Evolutionary conservation across 2,113 vertebrate genomes (phyloP).

Genomic region (Sprattus sprattus): DNA sequence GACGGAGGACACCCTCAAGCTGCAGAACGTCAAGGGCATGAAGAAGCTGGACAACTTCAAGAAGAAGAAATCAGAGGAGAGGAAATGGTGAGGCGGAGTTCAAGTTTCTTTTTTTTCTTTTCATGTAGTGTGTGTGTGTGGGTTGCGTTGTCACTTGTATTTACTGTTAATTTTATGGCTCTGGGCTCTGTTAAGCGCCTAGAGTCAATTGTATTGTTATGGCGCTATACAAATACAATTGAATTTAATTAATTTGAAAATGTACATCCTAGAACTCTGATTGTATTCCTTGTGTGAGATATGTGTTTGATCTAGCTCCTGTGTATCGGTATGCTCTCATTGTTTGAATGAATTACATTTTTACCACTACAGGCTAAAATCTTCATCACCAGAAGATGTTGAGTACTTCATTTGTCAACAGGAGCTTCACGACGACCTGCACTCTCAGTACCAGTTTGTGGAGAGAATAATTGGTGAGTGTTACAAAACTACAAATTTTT

Average conservation of each 20-base stretch:
- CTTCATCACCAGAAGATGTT: constrained; percentile 95
- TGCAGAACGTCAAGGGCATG: constrained; percentile 98
- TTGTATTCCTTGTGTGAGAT: not conserved
- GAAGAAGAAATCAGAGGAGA: constrained; percentile 95
- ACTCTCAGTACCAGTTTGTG: constrained; percentile 96
- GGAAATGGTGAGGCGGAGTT: constrained; percentile 78
- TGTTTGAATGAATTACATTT: not conserved
- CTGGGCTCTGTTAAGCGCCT: no score
- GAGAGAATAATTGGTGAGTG: constrained; percentile 92
- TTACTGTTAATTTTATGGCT: not conserved
- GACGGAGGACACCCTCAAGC: constrained; percentile 92
- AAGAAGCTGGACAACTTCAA: constrained; percentile 99
- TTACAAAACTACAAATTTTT: not conserved
- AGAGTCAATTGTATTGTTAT: no score
- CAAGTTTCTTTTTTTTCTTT: not conserved
- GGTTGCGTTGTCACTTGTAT: not conserved
- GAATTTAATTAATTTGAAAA: no score
- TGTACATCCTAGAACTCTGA: not conserved
- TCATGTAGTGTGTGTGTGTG: not conserved
- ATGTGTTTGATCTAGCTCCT: not conserved
- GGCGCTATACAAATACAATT: no score
- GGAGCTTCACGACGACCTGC: constrained; percentile 93
- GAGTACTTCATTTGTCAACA: constrained; percentile 98
- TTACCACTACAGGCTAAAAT: constrained; percentile 80
- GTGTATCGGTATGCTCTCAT: not conserved